Percentiles rank a stretch among this genome's conserved stretches.
phyloP scores from a whole-genome alignment of 2,888 invertebrate genomes.

The Caenorhabditis sp. region DNA sequence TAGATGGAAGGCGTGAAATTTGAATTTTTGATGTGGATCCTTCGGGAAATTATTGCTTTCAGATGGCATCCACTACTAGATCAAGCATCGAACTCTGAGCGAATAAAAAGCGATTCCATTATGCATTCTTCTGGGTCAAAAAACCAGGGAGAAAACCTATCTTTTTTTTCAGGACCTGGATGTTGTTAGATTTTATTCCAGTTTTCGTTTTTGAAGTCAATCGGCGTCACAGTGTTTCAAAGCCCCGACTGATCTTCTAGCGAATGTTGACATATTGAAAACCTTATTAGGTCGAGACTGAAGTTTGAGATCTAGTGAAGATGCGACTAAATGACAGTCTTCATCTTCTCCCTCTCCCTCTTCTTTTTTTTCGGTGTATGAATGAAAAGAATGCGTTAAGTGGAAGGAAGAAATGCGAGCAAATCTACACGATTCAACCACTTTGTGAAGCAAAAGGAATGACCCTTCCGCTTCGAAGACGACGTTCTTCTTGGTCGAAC shows the following conservation, averaged over 20 bases:
- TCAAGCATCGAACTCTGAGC: background rate
- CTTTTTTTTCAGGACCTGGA: no score
- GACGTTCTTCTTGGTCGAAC: constrained; percentile 32
- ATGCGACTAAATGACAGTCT: constrained; percentile 22
- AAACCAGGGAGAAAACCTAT: no score
- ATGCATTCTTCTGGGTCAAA: no score
- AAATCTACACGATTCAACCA: constrained; percentile 25
- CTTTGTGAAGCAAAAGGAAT: constrained; percentile 38
- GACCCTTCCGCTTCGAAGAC: constrained; percentile 62
- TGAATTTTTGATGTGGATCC: constrained; percentile 8
- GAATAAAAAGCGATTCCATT: no score
- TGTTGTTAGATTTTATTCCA: no score
- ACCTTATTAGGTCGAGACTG: no score
- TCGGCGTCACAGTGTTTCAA: no score
- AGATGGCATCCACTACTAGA: constrained; percentile 13
- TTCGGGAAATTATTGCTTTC: constrained; percentile 2
- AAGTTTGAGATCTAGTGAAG: background rate
- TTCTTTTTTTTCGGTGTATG: constrained; percentile 1
- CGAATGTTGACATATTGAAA: no score
- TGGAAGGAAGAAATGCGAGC: constrained; percentile 26
- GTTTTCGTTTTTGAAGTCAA: no score
- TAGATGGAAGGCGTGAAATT: constrained; percentile 12
- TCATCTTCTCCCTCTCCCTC: background rate
- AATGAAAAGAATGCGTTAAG: constrained; percentile 30
- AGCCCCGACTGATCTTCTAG: no score